These are phyloP conservation scores for Papilio helenus DNA, from an alignment of 1,140 invertebrate species.

Conservation along the genomic window DNA sequence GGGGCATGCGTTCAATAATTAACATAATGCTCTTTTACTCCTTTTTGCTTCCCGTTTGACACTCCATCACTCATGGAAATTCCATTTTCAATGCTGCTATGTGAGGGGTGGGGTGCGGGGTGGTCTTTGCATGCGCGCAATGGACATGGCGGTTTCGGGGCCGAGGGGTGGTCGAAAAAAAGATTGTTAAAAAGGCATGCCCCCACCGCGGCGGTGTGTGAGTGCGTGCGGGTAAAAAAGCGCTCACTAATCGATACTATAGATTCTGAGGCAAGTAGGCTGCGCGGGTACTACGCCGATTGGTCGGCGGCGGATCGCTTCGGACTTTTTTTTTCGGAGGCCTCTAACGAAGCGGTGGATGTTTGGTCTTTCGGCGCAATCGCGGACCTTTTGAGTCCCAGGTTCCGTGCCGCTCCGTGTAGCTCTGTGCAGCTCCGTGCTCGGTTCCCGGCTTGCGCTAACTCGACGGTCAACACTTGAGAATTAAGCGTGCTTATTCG, in stretches of 20 bases:
- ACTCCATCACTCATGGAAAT: conserved; percentile 83
- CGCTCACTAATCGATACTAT: conserved; percentile 81
- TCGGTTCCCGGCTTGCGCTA: conserved; percentile 45
- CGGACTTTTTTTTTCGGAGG: conserved; percentile 66
- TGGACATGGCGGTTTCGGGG: conserved; percentile 79
- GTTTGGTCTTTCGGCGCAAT: conserved; percentile 75
- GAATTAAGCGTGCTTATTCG: conserved; percentile 74
- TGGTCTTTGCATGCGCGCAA: conserved; percentile 81
- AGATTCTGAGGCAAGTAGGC: conserved; percentile 81
- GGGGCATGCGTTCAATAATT: conserved; percentile 77
- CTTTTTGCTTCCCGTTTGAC: conserved; percentile 82
- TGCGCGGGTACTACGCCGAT: conserved; percentile 69
- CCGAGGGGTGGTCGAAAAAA: conserved; percentile 78
- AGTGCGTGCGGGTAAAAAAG: conserved; percentile 79
- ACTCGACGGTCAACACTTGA: conserved; percentile 73
- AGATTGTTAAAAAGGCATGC: conserved; percentile 81
- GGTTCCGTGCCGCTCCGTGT: conserved; percentile 18
- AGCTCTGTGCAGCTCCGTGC: conserved; percentile 45
- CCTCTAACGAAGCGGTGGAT: conserved; percentile 76
- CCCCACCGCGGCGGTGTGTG: conserved; percentile 75
- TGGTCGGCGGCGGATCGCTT: conserved; percentile 62
- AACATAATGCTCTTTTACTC: conserved; percentile 82
- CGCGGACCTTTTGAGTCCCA: conserved; percentile 68
- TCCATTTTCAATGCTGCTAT: conserved; percentile 82
- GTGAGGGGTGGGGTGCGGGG: conserved; percentile 72